Evolutionary conservation across 2,113 vertebrate genomes (phyloP).

Genomic region (Takifugu bimaculatus): DNA sequence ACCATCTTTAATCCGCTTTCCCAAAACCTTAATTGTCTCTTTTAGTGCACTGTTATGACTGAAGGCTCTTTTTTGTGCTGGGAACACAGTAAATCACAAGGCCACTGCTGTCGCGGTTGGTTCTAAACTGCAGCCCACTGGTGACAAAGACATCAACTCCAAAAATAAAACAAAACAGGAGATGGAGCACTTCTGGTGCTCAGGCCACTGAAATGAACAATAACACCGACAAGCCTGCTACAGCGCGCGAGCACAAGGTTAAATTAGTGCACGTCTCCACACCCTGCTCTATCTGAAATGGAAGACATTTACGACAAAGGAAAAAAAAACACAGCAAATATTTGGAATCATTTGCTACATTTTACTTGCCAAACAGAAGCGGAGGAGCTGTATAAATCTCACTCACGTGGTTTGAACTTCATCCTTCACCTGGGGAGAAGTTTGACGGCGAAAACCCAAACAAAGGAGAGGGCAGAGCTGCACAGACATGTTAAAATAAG

Average conservation of each 20-base stretch:
- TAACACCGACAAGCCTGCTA: slow-evolving; percentile 43
- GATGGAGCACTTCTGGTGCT: slow-evolving; percentile 11
- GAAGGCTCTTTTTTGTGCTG: background rate
- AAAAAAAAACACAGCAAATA: background rate
- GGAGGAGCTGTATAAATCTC: slow-evolving; percentile 4
- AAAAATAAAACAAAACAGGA: too few relatives aligned
- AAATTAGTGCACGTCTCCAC: too few relatives aligned
- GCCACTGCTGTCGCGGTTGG: too few relatives aligned
- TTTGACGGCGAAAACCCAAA: slow-evolving; percentile 3
- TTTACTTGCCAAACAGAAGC: slow-evolving; percentile 13
- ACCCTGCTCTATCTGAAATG: background rate
- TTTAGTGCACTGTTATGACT: background rate
- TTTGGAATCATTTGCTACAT: slow-evolving; percentile 8
- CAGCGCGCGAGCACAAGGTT: too few relatives aligned
- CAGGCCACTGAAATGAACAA: slow-evolving; percentile 26
- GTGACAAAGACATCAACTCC: too few relatives aligned
- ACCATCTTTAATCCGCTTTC: background rate
- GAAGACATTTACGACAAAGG: background rate
- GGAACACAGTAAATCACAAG: background rate
- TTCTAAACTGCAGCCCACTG: too few relatives aligned
- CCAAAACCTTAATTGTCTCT: background rate
- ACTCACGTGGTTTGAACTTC: background rate
- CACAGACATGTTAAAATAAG: background rate
- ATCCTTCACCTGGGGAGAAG: background rate
- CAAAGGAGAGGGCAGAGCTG: too few relatives aligned